Conservation (phyloP, 2,888 invertebrate genomes). For the Andrena bicolor region DNA sequence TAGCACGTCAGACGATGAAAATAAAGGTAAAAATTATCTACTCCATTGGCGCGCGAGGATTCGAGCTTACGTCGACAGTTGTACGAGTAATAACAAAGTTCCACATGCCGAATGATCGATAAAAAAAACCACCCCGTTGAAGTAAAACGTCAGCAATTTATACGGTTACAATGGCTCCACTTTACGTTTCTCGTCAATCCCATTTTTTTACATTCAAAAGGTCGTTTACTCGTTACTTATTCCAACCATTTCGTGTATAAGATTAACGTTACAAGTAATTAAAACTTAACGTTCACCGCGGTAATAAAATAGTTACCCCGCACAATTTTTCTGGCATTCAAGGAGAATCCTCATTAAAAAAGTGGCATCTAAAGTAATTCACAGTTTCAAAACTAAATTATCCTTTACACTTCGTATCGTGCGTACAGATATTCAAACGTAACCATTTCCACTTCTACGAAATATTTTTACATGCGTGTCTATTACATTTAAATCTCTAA, state of each 20-base stretch:
- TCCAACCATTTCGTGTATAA: constrained; percentile 5
- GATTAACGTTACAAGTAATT: constrained; percentile 32
- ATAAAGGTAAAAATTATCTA: constrained; percentile 58
- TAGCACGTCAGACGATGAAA: background rate
- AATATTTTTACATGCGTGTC: too few relatives aligned
- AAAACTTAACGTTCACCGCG: constrained; percentile 1
- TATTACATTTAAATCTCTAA: background rate
- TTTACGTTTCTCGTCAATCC: constrained; percentile 62
- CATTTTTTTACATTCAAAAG: constrained; percentile 50
- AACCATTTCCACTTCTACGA: too few relatives aligned
- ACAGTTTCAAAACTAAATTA: too few relatives aligned
- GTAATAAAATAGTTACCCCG: background rate
- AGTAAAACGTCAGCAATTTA: constrained; percentile 79
- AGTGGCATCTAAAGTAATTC: background rate
- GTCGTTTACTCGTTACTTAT: constrained; percentile 22
- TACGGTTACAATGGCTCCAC: constrained; percentile 69
- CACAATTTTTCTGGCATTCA: background rate
- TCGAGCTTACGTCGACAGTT: constrained; percentile 67
- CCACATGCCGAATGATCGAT: constrained; percentile 75
- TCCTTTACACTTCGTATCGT: too few relatives aligned
- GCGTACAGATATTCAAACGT: too few relatives aligned
- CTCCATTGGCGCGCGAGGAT: constrained; percentile 20
- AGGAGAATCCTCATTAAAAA: background rate
- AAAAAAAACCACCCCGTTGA: constrained; percentile 72
- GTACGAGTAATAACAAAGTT: constrained; percentile 72